Base-by-base conservation (phyloP, 2,113 vertebrate species). In the Ranitomeya variabilis region DNA sequence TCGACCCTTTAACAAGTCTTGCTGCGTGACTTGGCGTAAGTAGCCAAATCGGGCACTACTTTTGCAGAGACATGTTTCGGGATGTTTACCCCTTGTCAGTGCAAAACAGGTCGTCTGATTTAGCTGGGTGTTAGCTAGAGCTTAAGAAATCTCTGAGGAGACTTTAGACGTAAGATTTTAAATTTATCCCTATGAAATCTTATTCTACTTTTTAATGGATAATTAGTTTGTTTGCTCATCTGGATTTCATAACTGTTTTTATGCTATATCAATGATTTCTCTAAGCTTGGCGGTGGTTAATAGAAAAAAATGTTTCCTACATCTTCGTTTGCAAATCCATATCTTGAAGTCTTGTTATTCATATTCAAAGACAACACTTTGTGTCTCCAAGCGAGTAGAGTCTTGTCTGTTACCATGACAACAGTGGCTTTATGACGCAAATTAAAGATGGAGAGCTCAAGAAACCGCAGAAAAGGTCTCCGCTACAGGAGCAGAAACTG, bases 321-420 rank as follows among this genome's bases (percentile, higher is more conserved):
- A 77, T 66, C 26, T 66, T 45, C 55, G 45, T 74, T 83, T 64
- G 37, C 59, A 57, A 77, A 83, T 88, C 81, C 60, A 55, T 76
- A 64, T 76, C 69, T 83, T 81, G 80, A 83, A 83, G 55, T 57
- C 57, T 6, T 64, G 59, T 74, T 74, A 51, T 83, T 83, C n/a
- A 23, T 83, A 83, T 88, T 83, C 80, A 83, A 16, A 62, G 57
- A 55, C 69, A 83, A 81, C 67, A 18, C 57, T 76, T 87, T 64
- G 67, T 77, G 67, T 83, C 67, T 88, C 79, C 73, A 55, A 76
- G 79, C 79, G 31, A 88, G 87, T 64, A 57, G 69, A 83, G 80
- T 77, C 69, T 83, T 88, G 80, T 77, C 80, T 81, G 87, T 88
- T 88, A 73, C 87, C 67, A 88, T 83, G 83, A 52, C 54, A 88